Conservation (phyloP, 1,140 invertebrate species). For the Pristionchus pacificus region DNA sequence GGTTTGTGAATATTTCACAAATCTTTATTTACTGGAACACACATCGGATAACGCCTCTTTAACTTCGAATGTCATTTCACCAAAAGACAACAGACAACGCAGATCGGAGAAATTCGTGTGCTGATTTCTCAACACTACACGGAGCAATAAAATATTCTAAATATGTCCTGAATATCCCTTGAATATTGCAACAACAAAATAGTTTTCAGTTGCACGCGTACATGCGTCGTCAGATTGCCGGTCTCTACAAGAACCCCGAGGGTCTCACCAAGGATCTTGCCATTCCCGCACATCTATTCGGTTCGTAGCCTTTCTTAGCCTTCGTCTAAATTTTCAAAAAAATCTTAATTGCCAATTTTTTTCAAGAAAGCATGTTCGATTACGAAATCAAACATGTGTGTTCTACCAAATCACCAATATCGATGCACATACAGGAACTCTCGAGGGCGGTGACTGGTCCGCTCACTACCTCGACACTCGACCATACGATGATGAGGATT, state of each 20-base stretch:
- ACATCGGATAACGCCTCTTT: no score
- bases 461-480: constrained; percentile 35
- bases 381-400: no score
- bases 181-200: background rate
- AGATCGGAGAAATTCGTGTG: no score
- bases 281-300: constrained; percentile 69
- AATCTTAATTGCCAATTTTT: background rate
- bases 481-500: constrained; percentile 34
- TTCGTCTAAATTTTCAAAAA: background rate
- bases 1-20: background rate
- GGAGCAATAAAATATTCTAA: background rate
- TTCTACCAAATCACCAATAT: background rate
- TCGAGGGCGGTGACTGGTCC: constrained; percentile 36
- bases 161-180: background rate
- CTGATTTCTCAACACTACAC: background rate
- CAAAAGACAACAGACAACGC: no score
- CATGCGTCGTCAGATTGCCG: constrained; percentile 37
- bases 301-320: no score
- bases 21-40: background rate
- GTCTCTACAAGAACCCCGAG: constrained; percentile 34
- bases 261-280: constrained; percentile 59
- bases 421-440: constrained; percentile 15
- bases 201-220: constrained; percentile 32
- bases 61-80: no score
- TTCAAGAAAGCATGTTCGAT: constrained; percentile 9